A percentile compares a stretch with the other conserved stretches of the same genome.
Conservation (phyloP, 2,113 vertebrate species). For the Emydocephalus ijimae region DNA sequence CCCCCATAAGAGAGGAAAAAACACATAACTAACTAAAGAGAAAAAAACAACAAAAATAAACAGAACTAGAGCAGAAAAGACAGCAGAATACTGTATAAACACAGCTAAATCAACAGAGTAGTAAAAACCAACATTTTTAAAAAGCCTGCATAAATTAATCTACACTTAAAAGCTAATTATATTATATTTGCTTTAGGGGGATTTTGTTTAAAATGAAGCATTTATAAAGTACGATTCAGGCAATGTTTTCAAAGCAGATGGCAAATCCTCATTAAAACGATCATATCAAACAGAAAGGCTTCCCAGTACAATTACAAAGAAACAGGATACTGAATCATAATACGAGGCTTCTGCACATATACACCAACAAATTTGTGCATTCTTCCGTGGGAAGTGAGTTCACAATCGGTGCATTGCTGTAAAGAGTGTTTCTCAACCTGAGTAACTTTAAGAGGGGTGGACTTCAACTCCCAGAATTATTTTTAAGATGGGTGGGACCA, state of each 20-base stretch:
- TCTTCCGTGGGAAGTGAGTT: not conserved
- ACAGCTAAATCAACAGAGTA: not conserved
- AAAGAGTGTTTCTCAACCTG: not conserved
- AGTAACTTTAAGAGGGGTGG: not conserved
- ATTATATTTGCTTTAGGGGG: not conserved
- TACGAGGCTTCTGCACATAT: not conserved
- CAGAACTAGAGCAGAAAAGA: not conserved
- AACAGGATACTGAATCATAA: not conserved
- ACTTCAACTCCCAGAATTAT: not conserved
- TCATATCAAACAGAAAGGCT: not conserved
- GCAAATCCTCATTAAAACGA: not conserved
- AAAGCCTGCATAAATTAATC: not conserved
- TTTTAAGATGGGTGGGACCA: not conserved
- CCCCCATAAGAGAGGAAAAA: not conserved
- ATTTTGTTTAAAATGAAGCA: not conserved
- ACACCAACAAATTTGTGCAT: not conserved
- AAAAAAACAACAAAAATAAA: not conserved
- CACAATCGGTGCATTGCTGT: not conserved
- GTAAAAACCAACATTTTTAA: not conserved
- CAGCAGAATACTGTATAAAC: not conserved
- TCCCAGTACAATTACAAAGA: not conserved
- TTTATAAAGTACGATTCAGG: not conserved
- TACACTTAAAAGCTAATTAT: not conserved
- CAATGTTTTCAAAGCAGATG: not conserved
- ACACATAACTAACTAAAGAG: not conserved